A percentile compares a stretch with the other conserved stretches of the same genome.
Conservation (phyloP, 2,797 vertebrate species). For the Eupleurogrammus muticus region DNA sequence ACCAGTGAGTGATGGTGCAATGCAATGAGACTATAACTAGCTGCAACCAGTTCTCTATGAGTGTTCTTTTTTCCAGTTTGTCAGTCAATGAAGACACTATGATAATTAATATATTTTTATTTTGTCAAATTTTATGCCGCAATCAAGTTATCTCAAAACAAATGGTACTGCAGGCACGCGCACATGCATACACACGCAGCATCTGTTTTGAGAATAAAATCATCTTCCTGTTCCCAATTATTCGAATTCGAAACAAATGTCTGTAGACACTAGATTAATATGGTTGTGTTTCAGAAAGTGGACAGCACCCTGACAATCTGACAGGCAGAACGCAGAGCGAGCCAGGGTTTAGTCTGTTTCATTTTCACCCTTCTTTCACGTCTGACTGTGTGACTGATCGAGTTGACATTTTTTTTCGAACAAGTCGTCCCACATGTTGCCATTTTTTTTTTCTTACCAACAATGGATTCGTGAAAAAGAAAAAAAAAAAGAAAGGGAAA, state of each 20-base stretch:
- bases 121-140: too few species aligned
- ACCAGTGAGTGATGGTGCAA: too few species aligned
- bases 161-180: too few species aligned
- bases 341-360: slow-evolving; percentile 37
- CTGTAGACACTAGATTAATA: slow-evolving; percentile 35
- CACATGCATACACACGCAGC: too few species aligned
- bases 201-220: too few species aligned
- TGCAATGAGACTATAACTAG: too few species aligned
- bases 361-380: slow-evolving; percentile 32
- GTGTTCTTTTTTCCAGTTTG: too few species aligned
- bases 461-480: slow-evolving; percentile 4
- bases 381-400: slow-evolving; percentile 49
- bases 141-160: too few species aligned
- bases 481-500: too few species aligned
- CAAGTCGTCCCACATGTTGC: slow-evolving; percentile 28
- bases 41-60: too few species aligned
- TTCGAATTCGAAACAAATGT: slow-evolving; percentile 34
- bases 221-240: neutral
- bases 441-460: neutral
- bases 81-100: too few species aligned
- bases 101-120: too few species aligned
- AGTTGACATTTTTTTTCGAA: slow-evolving; percentile 40
- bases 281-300: slow-evolving; percentile 41
- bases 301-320: slow-evolving; percentile 34
- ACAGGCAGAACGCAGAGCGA: slow-evolving; percentile 50